Evolutionary conservation across 2,888 invertebrate genomes (phyloP), one percentile per base, ranked within the genome.

Genomic region (Priapulus caudatus): DNA sequence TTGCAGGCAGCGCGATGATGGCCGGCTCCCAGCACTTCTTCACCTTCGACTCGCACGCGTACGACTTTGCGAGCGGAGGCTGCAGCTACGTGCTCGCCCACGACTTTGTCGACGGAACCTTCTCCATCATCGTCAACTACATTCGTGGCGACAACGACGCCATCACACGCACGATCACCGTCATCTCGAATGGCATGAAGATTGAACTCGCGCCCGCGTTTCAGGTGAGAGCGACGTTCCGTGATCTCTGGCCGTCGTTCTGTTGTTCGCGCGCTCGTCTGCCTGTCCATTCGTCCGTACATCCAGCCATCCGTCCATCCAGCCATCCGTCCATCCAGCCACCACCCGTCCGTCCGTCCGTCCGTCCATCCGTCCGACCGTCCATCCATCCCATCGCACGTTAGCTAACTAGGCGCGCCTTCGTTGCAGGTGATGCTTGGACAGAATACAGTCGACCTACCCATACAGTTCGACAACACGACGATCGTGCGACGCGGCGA

Each of bases 1-100:
- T 69, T 71, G 24, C 75, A 79, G 82, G 60, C 5, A 61, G 62
- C 48, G 70, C 65, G 18, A 60, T 61, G 18, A 54, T 70, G 19
- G 58, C 63, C 50, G 67, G 67, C 15, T 59, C 55, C 48, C 66
- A 68, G 51, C 67, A 68, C 54, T 63, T 61, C 58, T 62, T 63
- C 24, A 69, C 70, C 18, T 70, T 70, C 57, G 71, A 71, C 59
- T 62, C 63, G 23, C 56, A 53, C 21, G 63, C 66, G 52, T 68
- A 60, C 56, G 66, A 68, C 48, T 67, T 69, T 55, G 33, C 33
- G n/a, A 60, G 64, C 16, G 69, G 69, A n/a, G 61, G 63, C 20
- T 71, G 70, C 61, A 68, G 65, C 57, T 67, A 68, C 53, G 57
- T 71, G 10, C 58, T 71, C 45, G 64, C 65, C 4, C 57, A 64